phyloP scores from a whole-genome alignment of 2,888 invertebrate species.

The Crepidodera aurea region DNA sequence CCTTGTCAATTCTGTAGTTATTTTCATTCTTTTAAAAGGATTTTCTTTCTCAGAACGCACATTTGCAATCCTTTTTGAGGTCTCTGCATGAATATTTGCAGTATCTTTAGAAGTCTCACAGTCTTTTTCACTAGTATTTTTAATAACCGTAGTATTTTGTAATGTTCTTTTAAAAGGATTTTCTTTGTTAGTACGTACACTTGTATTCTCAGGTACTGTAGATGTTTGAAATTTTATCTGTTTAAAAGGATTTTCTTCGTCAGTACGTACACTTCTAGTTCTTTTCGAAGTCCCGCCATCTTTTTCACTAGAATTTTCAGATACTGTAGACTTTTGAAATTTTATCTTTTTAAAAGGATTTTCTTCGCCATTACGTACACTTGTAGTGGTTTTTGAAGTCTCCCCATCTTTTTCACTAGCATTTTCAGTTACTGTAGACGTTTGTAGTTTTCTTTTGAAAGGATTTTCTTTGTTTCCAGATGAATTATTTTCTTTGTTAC shows the following conservation, averaged over 20 bases:
- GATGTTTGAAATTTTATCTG: not conserved
- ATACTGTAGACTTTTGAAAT: not conserved
- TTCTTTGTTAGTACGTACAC: not conserved
- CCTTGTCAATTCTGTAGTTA: not conserved
- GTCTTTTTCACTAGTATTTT: too few species aligned
- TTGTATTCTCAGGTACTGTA: not conserved
- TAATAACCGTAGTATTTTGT: too few species aligned
- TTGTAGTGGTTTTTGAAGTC: too few species aligned
- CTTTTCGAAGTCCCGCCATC: too few species aligned
- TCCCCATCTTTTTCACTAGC: too few species aligned
- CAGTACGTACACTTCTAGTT: too few species aligned
- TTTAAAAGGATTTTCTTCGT: not conserved
- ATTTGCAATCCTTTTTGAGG: conserved; percentile 7
- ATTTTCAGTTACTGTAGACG: not conserved
- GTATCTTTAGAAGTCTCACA: too few species aligned
- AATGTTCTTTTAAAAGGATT: not conserved
- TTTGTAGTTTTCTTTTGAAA: not conserved
- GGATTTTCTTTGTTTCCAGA: not conserved
- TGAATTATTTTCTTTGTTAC: too few species aligned
- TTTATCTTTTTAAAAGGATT: not conserved
- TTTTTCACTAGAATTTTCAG: too few species aligned
- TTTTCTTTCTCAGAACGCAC: conserved; percentile 3
- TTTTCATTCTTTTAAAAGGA: conserved; percentile 29
- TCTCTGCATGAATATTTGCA: too few species aligned
- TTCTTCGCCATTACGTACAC: not conserved